Evolutionary conservation across 35 echinoderm and acorn worm species (phyloP).

Genomic region (Ophiothrix spiculata): DNA sequence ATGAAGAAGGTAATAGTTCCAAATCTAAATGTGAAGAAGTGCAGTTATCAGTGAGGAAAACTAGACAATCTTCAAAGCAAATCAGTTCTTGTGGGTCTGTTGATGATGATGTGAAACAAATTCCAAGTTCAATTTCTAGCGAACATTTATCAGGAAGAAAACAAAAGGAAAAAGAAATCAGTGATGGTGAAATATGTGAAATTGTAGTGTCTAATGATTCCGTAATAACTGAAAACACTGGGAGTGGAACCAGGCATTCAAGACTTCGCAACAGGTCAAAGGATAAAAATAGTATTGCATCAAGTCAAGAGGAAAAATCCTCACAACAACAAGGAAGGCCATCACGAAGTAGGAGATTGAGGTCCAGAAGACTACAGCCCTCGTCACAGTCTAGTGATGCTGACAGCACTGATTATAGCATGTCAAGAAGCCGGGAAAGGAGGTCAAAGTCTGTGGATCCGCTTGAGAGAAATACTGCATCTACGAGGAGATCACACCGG

Average conservation of each 20-base stretch:
- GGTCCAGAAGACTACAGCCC: neutral
- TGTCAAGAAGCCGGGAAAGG: neutral
- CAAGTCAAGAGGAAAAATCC: neutral
- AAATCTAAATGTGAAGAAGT: no score
- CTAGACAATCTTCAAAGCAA: neutral
- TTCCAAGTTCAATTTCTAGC: neutral
- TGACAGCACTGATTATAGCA: neutral
- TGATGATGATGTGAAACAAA: neutral
- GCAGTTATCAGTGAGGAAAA: neutral
- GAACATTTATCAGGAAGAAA: neutral
- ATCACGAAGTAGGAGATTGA: neutral
- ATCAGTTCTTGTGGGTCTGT: neutral
- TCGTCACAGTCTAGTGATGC: neutral
- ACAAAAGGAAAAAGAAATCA: neutral
- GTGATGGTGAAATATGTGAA: no score
- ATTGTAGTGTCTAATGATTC: no score
- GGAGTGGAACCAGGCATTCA: no score
- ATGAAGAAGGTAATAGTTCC: no score
- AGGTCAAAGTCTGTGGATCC: neutral
- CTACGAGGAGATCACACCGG: neutral
- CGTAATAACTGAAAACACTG: no score
- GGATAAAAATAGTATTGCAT: neutral
- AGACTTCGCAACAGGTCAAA: no score
- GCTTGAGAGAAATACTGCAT: neutral
- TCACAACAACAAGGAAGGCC: neutral